Evolutionary conservation across 2,888 invertebrate species (phyloP), one percentile per base, ranked within the genome.

Genomic region (Ectobius pallidus): DNA sequence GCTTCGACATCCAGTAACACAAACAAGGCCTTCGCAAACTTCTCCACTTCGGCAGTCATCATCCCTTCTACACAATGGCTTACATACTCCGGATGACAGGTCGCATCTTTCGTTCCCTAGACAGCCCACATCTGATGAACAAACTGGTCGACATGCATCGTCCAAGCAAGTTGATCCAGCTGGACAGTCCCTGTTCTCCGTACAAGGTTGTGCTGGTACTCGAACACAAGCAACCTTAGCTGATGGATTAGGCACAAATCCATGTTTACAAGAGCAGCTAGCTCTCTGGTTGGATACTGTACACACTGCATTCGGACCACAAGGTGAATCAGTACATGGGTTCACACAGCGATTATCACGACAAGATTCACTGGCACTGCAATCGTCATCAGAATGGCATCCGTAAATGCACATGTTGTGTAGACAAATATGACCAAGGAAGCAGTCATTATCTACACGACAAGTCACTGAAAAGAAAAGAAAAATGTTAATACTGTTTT

Each of bases 401-500:
- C 96, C 96, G 77, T 91, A 92, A 73, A 92, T 88, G 80, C 96
- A 96, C 84, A 92, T 92, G 79, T 94, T 94, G 79, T 90, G 89
- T 72, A 95, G 83, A 80, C 96, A 96, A 77, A 96, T 94, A 79
- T 96, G 95, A 0, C 95, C 95, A 73, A 95, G 85, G 88, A 96
- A 95, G 79, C 96, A 96, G 79, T 96, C 96, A 79, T 95, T 94
- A 81, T 96, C 95, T 1, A 95, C 91, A 63, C 95, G 90, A 80
- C 96, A 96, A 2, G 95, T 96, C 73, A 96, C 89, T 89, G 82
- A 79, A 85, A 79, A 69, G 61, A 46, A 73, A 67, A 70, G 27
- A 2, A 30, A 14, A 42, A 63, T 16, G 3, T 14, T 7, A 9
- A 20, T 62, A 11, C 9, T 32, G 32, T 30, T 34, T 30, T 7